Percentiles rank a stretch among this genome's conserved stretches.
Conservation (phyloP, 2,888 invertebrate genomes). For the Vesta saturnalis region DNA sequence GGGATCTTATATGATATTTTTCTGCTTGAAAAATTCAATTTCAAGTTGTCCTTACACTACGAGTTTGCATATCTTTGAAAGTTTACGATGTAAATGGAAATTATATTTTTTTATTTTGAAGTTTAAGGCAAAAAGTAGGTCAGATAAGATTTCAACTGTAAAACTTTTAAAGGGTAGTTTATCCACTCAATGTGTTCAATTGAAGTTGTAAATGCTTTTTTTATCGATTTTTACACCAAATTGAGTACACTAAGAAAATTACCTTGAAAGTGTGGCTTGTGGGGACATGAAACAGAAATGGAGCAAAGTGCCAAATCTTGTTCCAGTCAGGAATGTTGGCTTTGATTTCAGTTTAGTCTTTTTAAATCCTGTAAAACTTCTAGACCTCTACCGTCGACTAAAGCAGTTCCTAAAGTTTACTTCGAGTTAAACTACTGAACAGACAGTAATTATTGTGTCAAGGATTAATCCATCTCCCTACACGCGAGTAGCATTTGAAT, state of each 20-base stretch:
- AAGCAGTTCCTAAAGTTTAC: constrained; percentile 19
- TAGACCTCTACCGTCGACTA: constrained; percentile 7
- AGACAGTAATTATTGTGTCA: constrained; percentile 27
- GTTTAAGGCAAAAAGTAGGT: not conserved
- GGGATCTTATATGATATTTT: constrained; percentile 28
- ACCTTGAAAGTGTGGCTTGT: constrained; percentile 31
- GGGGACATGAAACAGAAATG: constrained; percentile 36
- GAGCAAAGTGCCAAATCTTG: constrained; percentile 46
- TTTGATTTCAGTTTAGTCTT: constrained; percentile 17
- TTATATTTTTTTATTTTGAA: constrained; percentile 7
- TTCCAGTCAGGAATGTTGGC: constrained; percentile 35
- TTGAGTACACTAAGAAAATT: constrained; percentile 28
- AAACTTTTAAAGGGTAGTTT: constrained; percentile 6
- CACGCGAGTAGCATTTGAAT: constrained; percentile 18
- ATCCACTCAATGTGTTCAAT: constrained; percentile 23
- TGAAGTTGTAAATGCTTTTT: constrained; percentile 18
- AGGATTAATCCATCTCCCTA: constrained; percentile 19
- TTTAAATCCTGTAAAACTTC: constrained; percentile 12
- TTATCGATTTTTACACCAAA: constrained; percentile 24
- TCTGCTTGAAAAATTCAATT: constrained; percentile 26
- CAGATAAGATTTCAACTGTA: constrained; percentile 6
- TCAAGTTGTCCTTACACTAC: constrained; percentile 22
- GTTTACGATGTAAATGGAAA: constrained; percentile 10
- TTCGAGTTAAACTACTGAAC: constrained; percentile 18
- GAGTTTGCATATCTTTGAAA: constrained; percentile 12